These are phyloP conservation scores for Hippopotamyrus pictus DNA, from an alignment of 2,797 vertebrate genomes.

Conservation along the genomic window DNA sequence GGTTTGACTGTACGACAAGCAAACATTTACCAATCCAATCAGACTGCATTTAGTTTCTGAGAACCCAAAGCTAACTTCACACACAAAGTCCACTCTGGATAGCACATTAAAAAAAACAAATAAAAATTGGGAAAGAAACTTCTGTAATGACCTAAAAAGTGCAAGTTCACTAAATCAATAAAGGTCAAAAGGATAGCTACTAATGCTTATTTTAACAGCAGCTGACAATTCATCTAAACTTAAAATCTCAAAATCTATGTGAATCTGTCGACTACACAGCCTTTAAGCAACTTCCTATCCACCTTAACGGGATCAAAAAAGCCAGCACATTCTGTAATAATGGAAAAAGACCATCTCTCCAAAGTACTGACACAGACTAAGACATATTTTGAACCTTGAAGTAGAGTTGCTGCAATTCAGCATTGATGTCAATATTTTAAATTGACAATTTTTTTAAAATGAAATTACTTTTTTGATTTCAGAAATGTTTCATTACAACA, in stretches of 20 bases:
- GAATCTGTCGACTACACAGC: background rate
- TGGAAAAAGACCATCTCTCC: background rate
- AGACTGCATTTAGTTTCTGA: background rate
- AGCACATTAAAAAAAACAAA: background rate
- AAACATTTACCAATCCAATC: background rate
- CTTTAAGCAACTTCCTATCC: background rate
- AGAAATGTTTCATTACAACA: background rate
- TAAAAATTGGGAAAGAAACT: background rate
- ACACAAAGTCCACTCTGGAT: background rate
- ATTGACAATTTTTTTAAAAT: background rate
- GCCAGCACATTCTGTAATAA: background rate
- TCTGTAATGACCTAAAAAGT: background rate
- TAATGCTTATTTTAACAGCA: background rate
- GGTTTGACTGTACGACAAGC: background rate
- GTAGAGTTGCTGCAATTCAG: background rate
- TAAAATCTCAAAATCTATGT: background rate
- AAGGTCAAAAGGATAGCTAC: background rate
- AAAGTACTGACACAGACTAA: background rate
- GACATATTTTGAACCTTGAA: background rate
- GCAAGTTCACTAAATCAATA: background rate
- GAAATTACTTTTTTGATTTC: background rate
- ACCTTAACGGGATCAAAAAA: background rate
- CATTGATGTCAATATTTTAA: background rate
- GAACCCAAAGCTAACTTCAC: background rate
- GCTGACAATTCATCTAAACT: background rate